Base-by-base conservation (phyloP, 2,888 invertebrate genomes). In the Eugnorisma glareosa region DNA sequence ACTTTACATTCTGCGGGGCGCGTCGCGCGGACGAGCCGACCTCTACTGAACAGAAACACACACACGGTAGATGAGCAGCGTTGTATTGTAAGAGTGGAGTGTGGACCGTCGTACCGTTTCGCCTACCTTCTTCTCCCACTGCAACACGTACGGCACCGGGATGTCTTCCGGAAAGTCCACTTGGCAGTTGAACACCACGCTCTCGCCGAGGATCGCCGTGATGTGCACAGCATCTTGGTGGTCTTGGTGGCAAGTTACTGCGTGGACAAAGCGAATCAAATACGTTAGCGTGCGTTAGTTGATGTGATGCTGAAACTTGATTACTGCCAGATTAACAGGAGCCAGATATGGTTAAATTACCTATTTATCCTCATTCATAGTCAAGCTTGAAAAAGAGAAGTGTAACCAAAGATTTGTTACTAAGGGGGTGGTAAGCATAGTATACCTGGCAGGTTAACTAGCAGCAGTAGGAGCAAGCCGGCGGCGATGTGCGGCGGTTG, bases 41-140 rank as follows among this genome's bases (percentile, higher is more conserved):
- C 95, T 96, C 94, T 96, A 96, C 97, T 97, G 95, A 96, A 97
- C 97, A 97, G 95, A 97, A 96, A 97, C 94, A 97, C 95, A 95
- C 94, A 96, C 96, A 96, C 95, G 95, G 95, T 94, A 94, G 94
- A 95, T 96, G 96, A 96, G 96, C 96, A 96, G 96, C 95, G 94
- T 95, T 95, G 96, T 96, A 96, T 95, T 95, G 96, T 96, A 96
- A 96, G 95, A 96, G 96, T 96, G 96, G 96, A 95, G 96, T 95
- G 96, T 96, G 94, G 95, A 92, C 94, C 98, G 98, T 98, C 98
- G 98, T 98, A 98, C 98, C 98, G 98, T 98, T 97, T 98, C 98
- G 98, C 98, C 98, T 98, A 99, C 99, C 98, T 99, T 99, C 98
- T 99, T 99, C 98, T 99, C 99, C 99, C 99, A 99, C 97, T 99